These are phyloP conservation scores for Nothocercus nigrocapillus DNA, from an alignment of 2,113 vertebrate genomes.

Conservation along the genomic window DNA sequence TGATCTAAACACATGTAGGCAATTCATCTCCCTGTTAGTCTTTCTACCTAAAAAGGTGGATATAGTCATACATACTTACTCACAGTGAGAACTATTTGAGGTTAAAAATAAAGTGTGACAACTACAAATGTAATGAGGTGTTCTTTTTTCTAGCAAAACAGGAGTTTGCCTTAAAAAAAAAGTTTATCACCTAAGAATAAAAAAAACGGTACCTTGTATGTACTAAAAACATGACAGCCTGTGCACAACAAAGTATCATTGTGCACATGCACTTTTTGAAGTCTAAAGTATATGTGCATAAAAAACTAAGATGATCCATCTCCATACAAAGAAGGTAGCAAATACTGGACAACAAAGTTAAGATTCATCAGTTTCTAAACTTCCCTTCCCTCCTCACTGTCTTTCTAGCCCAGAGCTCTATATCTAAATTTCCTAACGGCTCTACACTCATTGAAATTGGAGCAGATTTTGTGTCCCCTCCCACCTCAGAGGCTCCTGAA, in stretches of 20 bases:
- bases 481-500: neutral
- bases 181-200: neutral
- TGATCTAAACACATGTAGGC: neutral
- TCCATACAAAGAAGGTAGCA: neutral
- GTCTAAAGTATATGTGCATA: neutral
- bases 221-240: fast-evolving
- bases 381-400: neutral
- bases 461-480: neutral
- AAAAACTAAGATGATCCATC: neutral
- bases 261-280: neutral
- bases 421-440: neutral
- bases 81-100: neutral
- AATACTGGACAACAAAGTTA: neutral
- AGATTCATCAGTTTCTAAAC: neutral
- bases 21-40: neutral
- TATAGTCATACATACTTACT: neutral
- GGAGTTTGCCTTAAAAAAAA: neutral
- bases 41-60: neutral
- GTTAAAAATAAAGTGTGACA: neutral
- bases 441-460: neutral
- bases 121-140: neutral
- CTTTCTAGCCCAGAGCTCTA: neutral
- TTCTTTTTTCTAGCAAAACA: neutral
- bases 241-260: neutral
- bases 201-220: fast-evolving